These are phyloP conservation scores for Drosophila melanosoma DNA, from an alignment of 2,888 invertebrate species.

Conservation along the genomic window DNA sequence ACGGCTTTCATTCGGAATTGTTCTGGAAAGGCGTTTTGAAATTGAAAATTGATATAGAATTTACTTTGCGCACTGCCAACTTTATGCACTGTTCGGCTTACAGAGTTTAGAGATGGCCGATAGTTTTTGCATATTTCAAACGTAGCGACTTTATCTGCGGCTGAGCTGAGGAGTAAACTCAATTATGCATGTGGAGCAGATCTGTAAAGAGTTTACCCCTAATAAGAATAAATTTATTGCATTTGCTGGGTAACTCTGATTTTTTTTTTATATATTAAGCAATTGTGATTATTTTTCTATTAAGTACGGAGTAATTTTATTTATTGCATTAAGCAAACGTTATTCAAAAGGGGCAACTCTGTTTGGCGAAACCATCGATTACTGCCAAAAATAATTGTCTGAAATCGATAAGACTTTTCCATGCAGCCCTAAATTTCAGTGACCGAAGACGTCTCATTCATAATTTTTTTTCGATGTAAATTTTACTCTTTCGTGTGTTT, in stretches of 20 bases:
- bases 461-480: slow-evolving; percentile 65
- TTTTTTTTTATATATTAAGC: not conserved
- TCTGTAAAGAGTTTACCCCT: not conserved
- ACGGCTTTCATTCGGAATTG: slow-evolving; percentile 14
- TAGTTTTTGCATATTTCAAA: slow-evolving; percentile 11
- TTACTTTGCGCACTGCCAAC: slow-evolving; percentile 68
- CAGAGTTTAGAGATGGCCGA: slow-evolving; percentile 37
- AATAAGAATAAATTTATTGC: not conserved
- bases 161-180: not conserved
- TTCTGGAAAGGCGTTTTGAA: slow-evolving; percentile 37
- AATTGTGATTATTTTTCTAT: not conserved
- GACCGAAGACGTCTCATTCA: slow-evolving; percentile 59
- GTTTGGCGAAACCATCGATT: slow-evolving; percentile 20
- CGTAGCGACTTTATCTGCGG: not conserved
- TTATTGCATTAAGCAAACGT: not conserved
- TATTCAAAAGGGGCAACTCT: not conserved
- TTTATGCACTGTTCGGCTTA: slow-evolving; percentile 51
- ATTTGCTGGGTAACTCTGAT: not conserved
- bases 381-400: not conserved
- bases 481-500: slow-evolving; percentile 63
- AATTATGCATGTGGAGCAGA: slow-evolving; percentile 33
- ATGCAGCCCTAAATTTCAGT: slow-evolving; percentile 51
- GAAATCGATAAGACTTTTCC: slow-evolving; percentile 23
- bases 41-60: slow-evolving; percentile 53
- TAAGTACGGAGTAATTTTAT: not conserved